A percentile compares a stretch with the other conserved stretches of the same genome.
Evolutionary conservation across 2,888 invertebrate species (phyloP).

Genomic region (Chesias legatella): DNA sequence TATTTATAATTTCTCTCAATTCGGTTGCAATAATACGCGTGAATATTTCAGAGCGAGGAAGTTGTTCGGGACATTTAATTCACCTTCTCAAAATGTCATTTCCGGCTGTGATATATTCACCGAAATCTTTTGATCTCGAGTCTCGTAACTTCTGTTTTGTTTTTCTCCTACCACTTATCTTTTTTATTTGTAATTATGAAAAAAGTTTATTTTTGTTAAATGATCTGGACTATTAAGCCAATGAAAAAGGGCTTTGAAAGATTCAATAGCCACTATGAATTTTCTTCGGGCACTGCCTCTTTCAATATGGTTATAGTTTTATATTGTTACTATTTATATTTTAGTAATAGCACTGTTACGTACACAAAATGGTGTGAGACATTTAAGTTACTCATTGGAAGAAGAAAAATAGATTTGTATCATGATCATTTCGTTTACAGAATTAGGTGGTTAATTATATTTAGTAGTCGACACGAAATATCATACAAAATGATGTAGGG

Average conservation of each 20-base stretch:
- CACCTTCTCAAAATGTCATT: constrained; percentile 39
- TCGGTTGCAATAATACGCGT: constrained; percentile 62
- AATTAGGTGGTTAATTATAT: constrained; percentile 35
- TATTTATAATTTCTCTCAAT: constrained; percentile 26
- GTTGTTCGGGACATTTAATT: constrained; percentile 55
- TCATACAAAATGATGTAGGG: constrained; percentile 53
- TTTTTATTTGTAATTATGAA: constrained; percentile 51
- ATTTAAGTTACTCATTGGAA: constrained; percentile 17
- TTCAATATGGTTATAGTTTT: constrained; percentile 42
- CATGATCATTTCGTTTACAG: constrained; percentile 33
- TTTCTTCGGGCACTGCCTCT: constrained; percentile 40
- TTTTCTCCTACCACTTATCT: constrained; percentile 36
- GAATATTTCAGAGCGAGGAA: constrained; percentile 71
- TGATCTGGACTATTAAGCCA: constrained; percentile 43
- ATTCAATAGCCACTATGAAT: constrained; percentile 30
- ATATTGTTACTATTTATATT: constrained; percentile 15
- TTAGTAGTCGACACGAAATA: constrained; percentile 43
- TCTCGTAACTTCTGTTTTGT: constrained; percentile 59
- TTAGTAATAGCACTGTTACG: constrained; percentile 6
- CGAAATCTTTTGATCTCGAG: constrained; percentile 63
- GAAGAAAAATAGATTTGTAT: constrained; percentile 24
- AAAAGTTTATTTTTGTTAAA: constrained; percentile 60
- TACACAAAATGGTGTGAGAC: constrained; percentile 12
- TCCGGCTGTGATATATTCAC: constrained; percentile 71
- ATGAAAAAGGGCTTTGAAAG: constrained; percentile 28